These are phyloP conservation scores for Odontamblyopus lacepedii DNA, from an alignment of 2,797 vertebrate genomes.

Conservation along the genomic window DNA sequence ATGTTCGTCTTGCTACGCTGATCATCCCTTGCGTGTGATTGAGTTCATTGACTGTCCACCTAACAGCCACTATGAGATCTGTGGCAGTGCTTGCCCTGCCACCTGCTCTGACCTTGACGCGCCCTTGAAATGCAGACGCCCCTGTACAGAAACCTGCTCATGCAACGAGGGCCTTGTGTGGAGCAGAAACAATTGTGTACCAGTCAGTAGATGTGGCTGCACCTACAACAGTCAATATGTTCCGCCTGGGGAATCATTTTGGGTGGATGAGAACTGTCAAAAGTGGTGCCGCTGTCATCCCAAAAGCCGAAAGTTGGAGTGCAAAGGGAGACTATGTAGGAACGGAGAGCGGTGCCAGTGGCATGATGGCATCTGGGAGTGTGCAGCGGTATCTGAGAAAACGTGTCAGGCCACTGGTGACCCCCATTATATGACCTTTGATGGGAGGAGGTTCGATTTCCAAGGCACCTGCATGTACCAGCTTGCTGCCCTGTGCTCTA, in stretches of 20 bases:
- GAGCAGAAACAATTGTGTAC: constrained; percentile 62
- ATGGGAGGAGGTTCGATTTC: constrained; percentile 65
- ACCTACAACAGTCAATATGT: constrained; percentile 58
- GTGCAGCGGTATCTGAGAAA: constrained; percentile 57
- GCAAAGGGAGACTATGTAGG: constrained; percentile 51
- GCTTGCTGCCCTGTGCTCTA: constrained; percentile 65
- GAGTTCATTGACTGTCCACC: constrained; percentile 41
- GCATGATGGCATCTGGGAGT: constrained; percentile 58
- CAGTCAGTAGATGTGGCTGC: constrained; percentile 66
- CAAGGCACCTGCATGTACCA: constrained; percentile 74
- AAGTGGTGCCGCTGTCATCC: constrained; percentile 60
- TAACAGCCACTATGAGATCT: constrained; percentile 75
- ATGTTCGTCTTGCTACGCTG: no score
- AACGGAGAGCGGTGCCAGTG: constrained; percentile 53
- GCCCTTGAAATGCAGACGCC: constrained; percentile 58
- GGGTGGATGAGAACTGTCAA: constrained; percentile 63
- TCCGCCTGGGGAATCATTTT: constrained; percentile 63
- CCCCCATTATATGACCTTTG: constrained; percentile 75
- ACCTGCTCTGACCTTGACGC: constrained; percentile 67
- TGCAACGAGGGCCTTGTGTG: constrained; percentile 71
- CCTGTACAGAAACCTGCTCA: constrained; percentile 72
- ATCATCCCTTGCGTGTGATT: no score
- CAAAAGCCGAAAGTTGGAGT: constrained; percentile 45
- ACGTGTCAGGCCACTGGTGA: constrained; percentile 68
- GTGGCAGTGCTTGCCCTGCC: constrained; percentile 74